These are phyloP conservation scores for Leptinotarsa tumamoca DNA, from an alignment of 2,888 invertebrate species.

Conservation along the genomic window DNA sequence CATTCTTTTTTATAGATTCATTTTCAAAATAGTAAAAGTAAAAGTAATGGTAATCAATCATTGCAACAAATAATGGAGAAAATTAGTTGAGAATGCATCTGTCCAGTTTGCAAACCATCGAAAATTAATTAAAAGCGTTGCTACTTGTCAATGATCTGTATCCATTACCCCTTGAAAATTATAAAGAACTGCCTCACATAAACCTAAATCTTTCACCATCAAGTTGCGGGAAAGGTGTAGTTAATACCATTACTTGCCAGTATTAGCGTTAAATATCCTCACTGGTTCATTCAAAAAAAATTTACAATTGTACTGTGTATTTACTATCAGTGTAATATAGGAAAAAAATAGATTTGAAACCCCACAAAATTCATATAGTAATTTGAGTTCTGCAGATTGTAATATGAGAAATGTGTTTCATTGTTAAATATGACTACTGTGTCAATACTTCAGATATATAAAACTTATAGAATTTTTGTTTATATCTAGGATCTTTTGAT, in stretches of 20 bases:
- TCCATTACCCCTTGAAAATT: background rate
- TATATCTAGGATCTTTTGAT: too few species aligned
- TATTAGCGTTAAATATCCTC: conserved; percentile 1
- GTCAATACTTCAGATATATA: too few species aligned
- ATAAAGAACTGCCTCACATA: conserved; percentile 11
- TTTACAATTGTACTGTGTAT: background rate
- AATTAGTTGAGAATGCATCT: background rate
- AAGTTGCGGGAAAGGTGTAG: background rate
- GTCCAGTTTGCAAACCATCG: background rate
- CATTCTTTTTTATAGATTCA: too few species aligned
- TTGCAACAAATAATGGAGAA: too few species aligned
- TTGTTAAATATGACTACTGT: too few species aligned
- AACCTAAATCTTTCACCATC: background rate
- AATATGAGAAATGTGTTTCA: too few species aligned
- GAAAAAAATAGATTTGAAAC: too few species aligned
- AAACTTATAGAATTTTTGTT: too few species aligned
- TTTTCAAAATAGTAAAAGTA: too few species aligned
- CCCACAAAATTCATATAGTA: too few species aligned
- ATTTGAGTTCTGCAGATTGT: too few species aligned
- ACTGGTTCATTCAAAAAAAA: background rate
- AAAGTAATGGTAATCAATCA: too few species aligned
- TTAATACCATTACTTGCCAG: conserved; percentile 11
- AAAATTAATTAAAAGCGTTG: conserved; percentile 11
- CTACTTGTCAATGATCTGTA: background rate
- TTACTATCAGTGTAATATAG: background rate